A percentile compares a stretch with the other conserved stretches of the same genome.
Evolutionary conservation across 2,113 vertebrate species (phyloP).

Genomic region (Vulpes lagopus): DNA sequence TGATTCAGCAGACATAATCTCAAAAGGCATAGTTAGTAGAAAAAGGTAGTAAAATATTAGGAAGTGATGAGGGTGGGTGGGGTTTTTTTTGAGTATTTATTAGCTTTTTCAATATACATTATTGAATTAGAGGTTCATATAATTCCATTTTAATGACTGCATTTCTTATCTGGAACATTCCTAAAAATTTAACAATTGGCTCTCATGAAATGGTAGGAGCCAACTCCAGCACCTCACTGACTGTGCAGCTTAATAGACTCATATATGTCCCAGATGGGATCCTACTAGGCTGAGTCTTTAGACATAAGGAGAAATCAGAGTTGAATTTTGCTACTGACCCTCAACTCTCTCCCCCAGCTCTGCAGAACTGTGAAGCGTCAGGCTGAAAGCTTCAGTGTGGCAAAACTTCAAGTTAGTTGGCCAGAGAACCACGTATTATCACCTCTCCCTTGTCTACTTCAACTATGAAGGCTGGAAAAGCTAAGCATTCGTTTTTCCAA

Average conservation of each 20-base stretch:
- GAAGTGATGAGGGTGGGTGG: not conserved
- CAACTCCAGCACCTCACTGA: not conserved
- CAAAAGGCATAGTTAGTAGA: not conserved
- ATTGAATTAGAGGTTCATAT: slow-evolving; percentile 47
- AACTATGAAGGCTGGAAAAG: not conserved
- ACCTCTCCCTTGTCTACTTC: not conserved
- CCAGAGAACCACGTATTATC: not conserved
- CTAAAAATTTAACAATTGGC: not conserved
- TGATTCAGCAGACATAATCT: not conserved
- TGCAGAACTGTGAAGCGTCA: not conserved
- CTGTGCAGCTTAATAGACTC: not conserved
- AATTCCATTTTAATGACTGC: not conserved
- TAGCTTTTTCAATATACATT: not conserved
- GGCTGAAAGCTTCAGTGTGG: not conserved
- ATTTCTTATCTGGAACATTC: not conserved
- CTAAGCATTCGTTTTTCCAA: slow-evolving; percentile 25
- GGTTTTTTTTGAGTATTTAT: not conserved
- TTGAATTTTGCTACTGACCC: not conserved
- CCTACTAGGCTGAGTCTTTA: not conserved
- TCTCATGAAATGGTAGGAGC: not conserved
- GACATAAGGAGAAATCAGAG: not conserved
- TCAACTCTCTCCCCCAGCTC: not conserved
- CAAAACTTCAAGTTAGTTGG: not conserved
- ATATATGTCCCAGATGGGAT: not conserved
- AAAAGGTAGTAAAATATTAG: slow-evolving; percentile 29